Conservation (phyloP, 1,140 invertebrate genomes). For the Diabrotica undecimpunctata region DNA sequence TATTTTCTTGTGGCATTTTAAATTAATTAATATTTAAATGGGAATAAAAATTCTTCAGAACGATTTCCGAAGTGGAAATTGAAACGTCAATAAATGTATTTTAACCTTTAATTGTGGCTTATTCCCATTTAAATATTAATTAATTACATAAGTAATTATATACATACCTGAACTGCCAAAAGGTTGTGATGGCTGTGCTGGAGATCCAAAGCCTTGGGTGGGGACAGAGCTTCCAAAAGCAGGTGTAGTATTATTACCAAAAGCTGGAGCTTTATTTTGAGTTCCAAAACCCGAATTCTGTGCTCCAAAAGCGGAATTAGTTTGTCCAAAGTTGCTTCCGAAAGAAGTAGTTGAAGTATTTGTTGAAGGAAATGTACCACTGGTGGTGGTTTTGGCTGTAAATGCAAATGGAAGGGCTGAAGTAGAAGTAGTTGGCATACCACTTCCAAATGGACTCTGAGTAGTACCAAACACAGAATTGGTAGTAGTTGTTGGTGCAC, state of each 20-base stretch:
- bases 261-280: neutral
- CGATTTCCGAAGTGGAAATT: no score
- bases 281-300: neutral
- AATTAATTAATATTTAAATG: no score
- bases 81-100: no score
- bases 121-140: no score
- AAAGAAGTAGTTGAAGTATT: neutral
- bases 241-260: neutral
- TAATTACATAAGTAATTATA: no score
- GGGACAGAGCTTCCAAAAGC: conserved; percentile 4
- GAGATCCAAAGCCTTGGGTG: neutral
- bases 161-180: neutral
- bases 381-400: neutral
- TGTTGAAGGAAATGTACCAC: neutral
- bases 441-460: neutral
- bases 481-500: neutral
- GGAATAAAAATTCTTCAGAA: no score
- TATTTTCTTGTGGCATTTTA: no score
- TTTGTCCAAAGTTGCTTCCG: neutral
- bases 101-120: no score
- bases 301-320: neutral
- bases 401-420: neutral
- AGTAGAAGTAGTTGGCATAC: neutral
- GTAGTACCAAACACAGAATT: conserved; percentile 11
- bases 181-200: neutral